phyloP scores from a whole-genome alignment of 2,888 invertebrate species.

The Sesamia inferens region DNA sequence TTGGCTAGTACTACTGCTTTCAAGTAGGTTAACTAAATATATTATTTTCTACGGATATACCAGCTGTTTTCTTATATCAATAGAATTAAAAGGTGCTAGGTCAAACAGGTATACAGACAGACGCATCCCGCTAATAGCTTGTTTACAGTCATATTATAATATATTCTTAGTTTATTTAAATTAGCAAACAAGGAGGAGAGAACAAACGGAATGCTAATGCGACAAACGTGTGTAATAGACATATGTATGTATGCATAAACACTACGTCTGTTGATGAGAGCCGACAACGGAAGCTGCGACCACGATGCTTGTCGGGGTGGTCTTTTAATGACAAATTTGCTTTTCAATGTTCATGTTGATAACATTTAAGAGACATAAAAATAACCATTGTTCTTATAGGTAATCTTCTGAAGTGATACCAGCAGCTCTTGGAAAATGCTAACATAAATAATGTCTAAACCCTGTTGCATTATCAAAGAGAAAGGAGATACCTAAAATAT shows the following conservation, averaged over 20 bases:
- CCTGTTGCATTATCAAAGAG: neutral
- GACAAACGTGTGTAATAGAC: conserved; percentile 32
- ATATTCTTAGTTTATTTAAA: conserved; percentile 53
- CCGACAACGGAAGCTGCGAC: conserved; percentile 33
- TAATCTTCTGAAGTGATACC: neutral
- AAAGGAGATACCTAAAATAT: neutral
- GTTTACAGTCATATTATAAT: conserved; percentile 50
- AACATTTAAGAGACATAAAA: neutral
- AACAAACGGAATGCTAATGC: conserved; percentile 44
- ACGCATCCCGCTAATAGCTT: conserved; percentile 50
- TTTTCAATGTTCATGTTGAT: conserved; percentile 2
- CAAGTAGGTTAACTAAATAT: conserved; percentile 25
- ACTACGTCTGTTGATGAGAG: conserved; percentile 24
- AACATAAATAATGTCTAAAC: neutral
- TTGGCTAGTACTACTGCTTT: neutral
- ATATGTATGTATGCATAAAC: conserved; percentile 7
- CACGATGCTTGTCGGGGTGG: conserved; percentile 31
- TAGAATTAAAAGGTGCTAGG: conserved; percentile 44
- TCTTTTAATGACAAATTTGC: conserved; percentile 1
- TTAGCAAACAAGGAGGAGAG: conserved; percentile 38
- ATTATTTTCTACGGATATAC: conserved; percentile 6
- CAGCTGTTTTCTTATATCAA: conserved; percentile 34
- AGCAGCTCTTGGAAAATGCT: neutral
- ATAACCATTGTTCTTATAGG: neutral
- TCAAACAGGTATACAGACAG: conserved; percentile 33